phyloP scores from a whole-genome alignment of 2,113 vertebrate genomes.

The Crocuta crocuta region DNA sequence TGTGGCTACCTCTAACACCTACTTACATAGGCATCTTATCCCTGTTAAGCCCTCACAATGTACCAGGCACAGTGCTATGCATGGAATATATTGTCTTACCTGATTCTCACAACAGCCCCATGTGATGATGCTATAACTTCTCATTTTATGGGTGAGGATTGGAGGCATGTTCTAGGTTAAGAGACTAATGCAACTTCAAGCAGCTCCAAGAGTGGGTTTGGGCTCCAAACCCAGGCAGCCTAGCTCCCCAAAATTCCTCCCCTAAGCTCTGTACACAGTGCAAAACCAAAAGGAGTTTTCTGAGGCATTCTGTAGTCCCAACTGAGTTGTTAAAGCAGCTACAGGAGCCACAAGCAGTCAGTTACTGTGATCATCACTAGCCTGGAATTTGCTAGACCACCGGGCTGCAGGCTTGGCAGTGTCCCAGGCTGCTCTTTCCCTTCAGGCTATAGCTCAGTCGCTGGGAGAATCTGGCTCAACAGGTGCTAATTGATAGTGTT shows the following conservation, averaged over 20 bases:
- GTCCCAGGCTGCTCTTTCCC: neutral
- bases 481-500: neutral
- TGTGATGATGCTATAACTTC: neutral
- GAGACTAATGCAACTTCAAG: neutral
- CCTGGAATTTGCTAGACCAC: neutral
- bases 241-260: neutral
- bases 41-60: neutral
- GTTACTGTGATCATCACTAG: neutral
- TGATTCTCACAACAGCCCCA: neutral
- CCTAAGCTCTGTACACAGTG: neutral
- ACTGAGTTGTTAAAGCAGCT: neutral
- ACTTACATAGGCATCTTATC: neutral
- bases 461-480: neutral
- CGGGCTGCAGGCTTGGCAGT: neutral
- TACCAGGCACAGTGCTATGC: neutral
- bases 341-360: neutral
- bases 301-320: neutral
- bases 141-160: neutral
- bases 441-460: neutral
- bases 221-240: neutral
- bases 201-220: neutral
- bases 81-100: too few species aligned
- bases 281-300: neutral
- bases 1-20: too few species aligned
- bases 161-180: neutral